Percentiles rank a stretch among this genome's conserved stretches.
These are phyloP conservation scores for Phymorhynchus buccinoides DNA, from an alignment of 1,140 invertebrate species.

Conservation along the genomic window DNA sequence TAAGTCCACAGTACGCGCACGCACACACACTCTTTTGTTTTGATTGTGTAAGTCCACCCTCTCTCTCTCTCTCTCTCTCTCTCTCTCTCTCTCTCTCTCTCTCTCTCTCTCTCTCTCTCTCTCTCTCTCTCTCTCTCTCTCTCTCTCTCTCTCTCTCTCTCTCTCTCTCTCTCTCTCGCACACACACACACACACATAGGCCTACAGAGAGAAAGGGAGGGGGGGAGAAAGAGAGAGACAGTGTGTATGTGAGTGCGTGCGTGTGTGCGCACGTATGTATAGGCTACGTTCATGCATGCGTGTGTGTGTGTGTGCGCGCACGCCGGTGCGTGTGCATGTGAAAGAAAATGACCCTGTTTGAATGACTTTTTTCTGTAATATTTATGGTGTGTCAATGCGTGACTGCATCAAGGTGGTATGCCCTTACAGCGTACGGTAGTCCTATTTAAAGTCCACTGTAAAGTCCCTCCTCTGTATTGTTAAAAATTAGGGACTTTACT, in stretches of 20 bases:
- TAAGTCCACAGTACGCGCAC: not conserved
- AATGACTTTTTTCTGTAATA: not conserved
- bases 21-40: not conserved
- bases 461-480: no score
- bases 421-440: no score
- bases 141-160: conserved; percentile 29
- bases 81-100: not conserved
- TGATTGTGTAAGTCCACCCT: not conserved
- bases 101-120: conserved; percentile 14
- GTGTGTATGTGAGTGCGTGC: no score
- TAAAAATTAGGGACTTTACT: no score
- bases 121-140: conserved; percentile 14
- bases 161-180: not conserved
- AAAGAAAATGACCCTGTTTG: not conserved
- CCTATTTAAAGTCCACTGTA: no score
- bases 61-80: conserved; percentile 11
- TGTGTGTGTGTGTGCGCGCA: not conserved
- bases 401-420: no score
- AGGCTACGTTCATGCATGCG: not conserved
- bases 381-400: no score
- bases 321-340: not conserved
- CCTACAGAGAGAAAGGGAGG: no score
- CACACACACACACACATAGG: no score
- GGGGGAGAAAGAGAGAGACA: no score
- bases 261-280: not conserved